Conservation (phyloP, 2,888 invertebrate species). For the Phaonia tiefii region DNA sequence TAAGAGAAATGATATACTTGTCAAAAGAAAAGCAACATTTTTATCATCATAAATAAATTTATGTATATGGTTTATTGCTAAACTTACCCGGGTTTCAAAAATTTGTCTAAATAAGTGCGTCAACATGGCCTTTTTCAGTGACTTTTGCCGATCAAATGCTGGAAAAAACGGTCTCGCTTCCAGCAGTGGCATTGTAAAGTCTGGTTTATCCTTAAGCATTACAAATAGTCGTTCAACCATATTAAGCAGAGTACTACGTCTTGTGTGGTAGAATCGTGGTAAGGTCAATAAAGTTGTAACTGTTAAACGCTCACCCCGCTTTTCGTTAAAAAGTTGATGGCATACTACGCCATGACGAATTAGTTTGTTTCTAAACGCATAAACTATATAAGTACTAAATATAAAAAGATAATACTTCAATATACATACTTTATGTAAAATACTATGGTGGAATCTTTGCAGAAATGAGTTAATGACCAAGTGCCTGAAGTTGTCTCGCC, state of each 20-base stretch:
- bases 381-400: neutral
- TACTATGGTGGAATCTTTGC: conserved; percentile 83
- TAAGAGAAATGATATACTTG: too few species aligned
- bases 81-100: conserved; percentile 82
- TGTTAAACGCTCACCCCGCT: conserved; percentile 79
- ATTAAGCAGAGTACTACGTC: conserved; percentile 82
- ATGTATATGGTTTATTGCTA: too few species aligned
- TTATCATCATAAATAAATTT: too few species aligned
- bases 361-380: conserved; percentile 82
- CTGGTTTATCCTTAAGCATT: conserved; percentile 81
- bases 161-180: conserved; percentile 80
- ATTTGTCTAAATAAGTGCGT: conserved; percentile 82
- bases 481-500: conserved; percentile 87
- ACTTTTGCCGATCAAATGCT: conserved; percentile 59
- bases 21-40: too few species aligned
- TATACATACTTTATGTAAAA: conserved; percentile 76
- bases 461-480: conserved; percentile 82
- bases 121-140: conserved; percentile 73
- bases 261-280: conserved; percentile 83
- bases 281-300: conserved; percentile 83
- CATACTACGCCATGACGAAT: conserved; percentile 83
- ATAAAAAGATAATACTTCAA: neutral
- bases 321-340: conserved; percentile 84
- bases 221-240: conserved; percentile 75
- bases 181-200: conserved; percentile 81